A percentile compares a stretch with the other conserved stretches of the same genome.
Conservation (phyloP, 2,888 invertebrate species). For the Agrochola lota region DNA sequence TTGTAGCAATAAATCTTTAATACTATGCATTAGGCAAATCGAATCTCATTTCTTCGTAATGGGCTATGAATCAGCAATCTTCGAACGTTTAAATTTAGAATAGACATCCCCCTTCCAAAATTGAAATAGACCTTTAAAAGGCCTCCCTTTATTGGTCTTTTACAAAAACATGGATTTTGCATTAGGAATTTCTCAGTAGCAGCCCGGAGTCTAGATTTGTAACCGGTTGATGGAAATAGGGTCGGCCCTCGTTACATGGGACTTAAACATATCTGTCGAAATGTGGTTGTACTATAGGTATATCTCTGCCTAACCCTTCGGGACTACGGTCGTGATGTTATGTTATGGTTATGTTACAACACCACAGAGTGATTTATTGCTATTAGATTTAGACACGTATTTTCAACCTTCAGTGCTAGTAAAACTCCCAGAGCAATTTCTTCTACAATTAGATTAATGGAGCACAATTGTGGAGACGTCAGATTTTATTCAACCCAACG, state of each 20-base stretch:
- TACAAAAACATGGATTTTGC: neutral
- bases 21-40: neutral
- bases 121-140: neutral
- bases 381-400: neutral
- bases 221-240: no score
- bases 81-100: neutral
- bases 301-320: no score
- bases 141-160: neutral
- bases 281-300: no score
- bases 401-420: slow-evolving; percentile 16
- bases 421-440: slow-evolving; percentile 26
- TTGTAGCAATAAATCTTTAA: neutral
- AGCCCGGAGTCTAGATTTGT: no score
- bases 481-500: slow-evolving; percentile 42
- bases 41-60: neutral
- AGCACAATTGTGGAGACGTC: slow-evolving; percentile 27
- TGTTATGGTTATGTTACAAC: no score
- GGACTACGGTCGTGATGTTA: no score
- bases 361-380: neutral
- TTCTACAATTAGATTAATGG: slow-evolving; percentile 42
- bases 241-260: no score
- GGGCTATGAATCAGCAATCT: neutral
- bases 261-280: no score
- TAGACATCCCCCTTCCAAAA: neutral
- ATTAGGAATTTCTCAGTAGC: no score